Evolutionary conservation across 2,797 vertebrate species (phyloP).

Genomic region (Trachops cirrhosus): DNA sequence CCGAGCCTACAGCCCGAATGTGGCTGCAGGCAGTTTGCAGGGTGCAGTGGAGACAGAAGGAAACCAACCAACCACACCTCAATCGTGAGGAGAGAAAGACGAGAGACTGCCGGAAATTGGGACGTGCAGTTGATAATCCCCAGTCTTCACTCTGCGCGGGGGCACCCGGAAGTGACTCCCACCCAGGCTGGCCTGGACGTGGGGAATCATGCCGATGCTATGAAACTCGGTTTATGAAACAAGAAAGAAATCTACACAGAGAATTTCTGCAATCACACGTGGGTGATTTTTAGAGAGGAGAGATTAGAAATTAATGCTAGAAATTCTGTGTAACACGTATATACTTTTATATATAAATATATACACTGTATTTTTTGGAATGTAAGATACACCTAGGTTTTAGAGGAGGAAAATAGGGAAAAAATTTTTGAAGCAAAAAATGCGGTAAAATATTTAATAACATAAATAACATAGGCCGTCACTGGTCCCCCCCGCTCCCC

Average conservation of each 20-base stretch:
- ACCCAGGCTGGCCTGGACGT: no score
- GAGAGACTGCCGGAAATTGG: neutral
- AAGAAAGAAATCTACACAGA: neutral
- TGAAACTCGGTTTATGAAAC: neutral
- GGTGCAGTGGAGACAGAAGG: rapidly evolving
- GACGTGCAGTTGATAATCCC: neutral
- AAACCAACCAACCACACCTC: neutral
- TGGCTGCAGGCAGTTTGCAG: neutral
- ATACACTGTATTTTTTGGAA: no score
- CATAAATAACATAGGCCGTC: no score
- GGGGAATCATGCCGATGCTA: neutral
- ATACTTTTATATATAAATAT: neutral
- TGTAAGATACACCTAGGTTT: no score
- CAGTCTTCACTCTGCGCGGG: no score
- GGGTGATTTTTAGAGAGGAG: neutral
- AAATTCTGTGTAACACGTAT: neutral
- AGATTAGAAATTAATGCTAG: neutral
- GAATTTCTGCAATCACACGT: neutral
- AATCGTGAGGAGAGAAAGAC: neutral
- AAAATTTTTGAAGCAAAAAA: no score
- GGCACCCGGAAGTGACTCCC: neutral
- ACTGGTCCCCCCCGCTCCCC: no score
- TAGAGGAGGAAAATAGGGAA: no score
- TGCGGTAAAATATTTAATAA: no score
- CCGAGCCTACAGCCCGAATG: neutral